Evolutionary conservation across 92 coral and sea anemone species (phyloP), one percentile per base, ranked within the genome.

Genomic region (Phenganax subtilis): DNA sequence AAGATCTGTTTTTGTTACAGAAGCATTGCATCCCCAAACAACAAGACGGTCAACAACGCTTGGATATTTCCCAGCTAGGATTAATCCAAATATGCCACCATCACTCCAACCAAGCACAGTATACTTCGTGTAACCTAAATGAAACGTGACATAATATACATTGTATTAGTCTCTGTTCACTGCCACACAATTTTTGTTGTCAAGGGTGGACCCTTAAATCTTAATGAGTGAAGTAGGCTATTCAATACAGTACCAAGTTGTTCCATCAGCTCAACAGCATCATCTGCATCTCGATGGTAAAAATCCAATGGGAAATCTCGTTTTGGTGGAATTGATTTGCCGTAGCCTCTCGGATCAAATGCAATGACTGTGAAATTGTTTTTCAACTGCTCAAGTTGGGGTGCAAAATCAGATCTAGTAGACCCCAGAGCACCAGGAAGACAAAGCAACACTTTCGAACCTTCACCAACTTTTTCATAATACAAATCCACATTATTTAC

Each of bases 91-190:
- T 28, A 94, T 93, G 15, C 98, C 98, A 44, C 98, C 98, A 83
- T 91, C 97, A 86, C 98, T 94, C 98, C 98, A 94, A 8, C 98
- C 98, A 72, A 94, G 88, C 27, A 94, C 80, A 51, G 92, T 87
- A 70, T 94, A 94, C 80, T 89, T 90, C 10, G 86, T 68, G 78
- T 85, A 86, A 31, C 98, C 98, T 94, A 81, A 30, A 75, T 1
- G 37, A 51, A 14, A 71, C 7, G 27, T 14, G 16, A 7, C 16
- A 73, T 27, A 3, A 51, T 53, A 8, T 2, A 52, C 44, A 27
- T 51, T 0, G 15, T 20, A 20, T 55, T 20, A 27, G 4, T 3
- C 14, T 51, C 27, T 3, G 61, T 51, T 2, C 14, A 1, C 70
- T 20, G 11, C n/a, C 15, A 61, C 14, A 7, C 67, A 61, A 28